These are phyloP conservation scores for Scopus umbretta DNA, from an alignment of 2,113 vertebrate species.

Conservation along the genomic window DNA sequence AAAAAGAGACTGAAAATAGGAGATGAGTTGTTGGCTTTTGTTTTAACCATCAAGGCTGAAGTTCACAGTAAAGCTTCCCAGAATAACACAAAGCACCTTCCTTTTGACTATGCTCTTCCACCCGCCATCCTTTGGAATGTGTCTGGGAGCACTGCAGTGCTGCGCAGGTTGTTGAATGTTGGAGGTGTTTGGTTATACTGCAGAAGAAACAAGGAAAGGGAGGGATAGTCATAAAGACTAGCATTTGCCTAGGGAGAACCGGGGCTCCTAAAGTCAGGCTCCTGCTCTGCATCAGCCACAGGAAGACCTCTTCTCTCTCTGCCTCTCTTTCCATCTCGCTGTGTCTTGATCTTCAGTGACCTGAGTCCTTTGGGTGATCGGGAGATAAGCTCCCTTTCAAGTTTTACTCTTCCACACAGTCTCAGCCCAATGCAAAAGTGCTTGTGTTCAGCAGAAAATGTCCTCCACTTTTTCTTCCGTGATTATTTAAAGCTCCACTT, in stretches of 20 bases:
- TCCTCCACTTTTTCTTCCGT: background rate
- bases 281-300: background rate
- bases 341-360: background rate
- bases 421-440: background rate
- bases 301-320: background rate
- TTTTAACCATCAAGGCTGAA: background rate
- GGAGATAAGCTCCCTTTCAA: background rate
- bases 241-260: background rate
- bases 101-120: background rate
- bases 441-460: conserved; percentile 8
- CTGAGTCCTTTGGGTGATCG: background rate
- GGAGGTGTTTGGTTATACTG: background rate
- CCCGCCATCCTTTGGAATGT: background rate
- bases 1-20: background rate
- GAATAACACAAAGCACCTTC: background rate
- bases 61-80: background rate
- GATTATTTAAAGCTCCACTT: conserved; percentile 33
- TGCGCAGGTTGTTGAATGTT: background rate
- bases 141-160: background rate
- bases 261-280: background rate
- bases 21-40: background rate
- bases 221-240: background rate
- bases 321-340: background rate
- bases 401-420: background rate
- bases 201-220: background rate